These are phyloP conservation scores for Epizoanthus stellaris DNA, from an alignment of 92 coral and sea anemone species.

Conservation along the genomic window DNA sequence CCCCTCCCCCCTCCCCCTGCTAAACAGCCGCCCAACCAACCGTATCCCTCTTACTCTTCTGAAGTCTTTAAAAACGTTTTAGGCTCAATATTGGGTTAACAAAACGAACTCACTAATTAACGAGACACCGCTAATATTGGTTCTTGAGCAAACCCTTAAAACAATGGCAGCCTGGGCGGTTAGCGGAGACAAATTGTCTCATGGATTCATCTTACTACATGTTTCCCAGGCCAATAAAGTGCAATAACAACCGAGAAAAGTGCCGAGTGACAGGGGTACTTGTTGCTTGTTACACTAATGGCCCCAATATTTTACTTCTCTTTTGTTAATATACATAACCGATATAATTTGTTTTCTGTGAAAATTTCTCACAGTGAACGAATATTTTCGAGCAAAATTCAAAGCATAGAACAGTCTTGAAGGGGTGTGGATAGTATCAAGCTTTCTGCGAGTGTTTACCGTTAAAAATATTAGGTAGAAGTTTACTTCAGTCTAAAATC, in stretches of 20 bases:
- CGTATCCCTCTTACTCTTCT: not conserved
- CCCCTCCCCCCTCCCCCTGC: too few relatives aligned
- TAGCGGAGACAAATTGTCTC: constrained; percentile 12
- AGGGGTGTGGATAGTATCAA: not conserved
- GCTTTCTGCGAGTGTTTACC: not conserved
- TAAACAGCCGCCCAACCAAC: not conserved
- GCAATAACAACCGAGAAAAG: constrained; percentile 3
- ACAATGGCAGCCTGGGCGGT: not conserved
- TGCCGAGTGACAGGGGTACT: constrained; percentile 7
- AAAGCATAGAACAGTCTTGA: not conserved
- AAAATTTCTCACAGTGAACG: not conserved
- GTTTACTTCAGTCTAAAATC: not conserved
- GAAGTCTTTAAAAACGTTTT: not conserved
- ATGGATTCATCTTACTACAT: not conserved
- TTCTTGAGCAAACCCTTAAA: not conserved
- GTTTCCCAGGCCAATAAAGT: not conserved
- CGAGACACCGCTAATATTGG: not conserved
- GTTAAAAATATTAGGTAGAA: too few relatives aligned
- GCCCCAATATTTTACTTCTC: not conserved
- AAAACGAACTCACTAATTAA: not conserved
- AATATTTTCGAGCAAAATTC: constrained; percentile 1
- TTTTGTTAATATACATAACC: constrained; percentile 4
- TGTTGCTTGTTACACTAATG: constrained; percentile 12
- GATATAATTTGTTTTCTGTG: constrained; percentile 18
- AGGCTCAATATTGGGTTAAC: not conserved